Percentiles rank a stretch among this genome's conserved stretches.
Evolutionary conservation across 53 echinoderm and acorn worm species (phyloP).

Genomic region (Hippasteria phrygiana): DNA sequence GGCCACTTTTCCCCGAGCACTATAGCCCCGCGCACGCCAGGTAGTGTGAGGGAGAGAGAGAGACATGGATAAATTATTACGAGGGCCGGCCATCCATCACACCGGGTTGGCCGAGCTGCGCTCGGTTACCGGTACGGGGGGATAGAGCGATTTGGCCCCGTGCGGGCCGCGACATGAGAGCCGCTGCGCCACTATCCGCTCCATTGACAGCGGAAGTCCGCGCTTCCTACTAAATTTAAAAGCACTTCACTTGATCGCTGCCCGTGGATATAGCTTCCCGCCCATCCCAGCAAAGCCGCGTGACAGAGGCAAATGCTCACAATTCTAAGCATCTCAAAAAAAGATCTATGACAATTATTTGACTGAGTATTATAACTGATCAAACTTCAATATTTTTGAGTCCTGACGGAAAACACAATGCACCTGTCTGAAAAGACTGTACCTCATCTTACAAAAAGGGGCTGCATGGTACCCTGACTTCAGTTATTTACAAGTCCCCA

Average conservation of each 20-base stretch:
- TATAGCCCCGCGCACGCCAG: neutral
- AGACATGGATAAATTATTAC: constrained; percentile 38
- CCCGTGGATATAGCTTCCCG: constrained; percentile 25
- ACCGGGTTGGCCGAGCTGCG: neutral
- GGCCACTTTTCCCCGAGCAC: constrained; percentile 11
- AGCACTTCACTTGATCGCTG: constrained; percentile 62
- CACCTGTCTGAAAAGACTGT: no score
- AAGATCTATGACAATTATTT: neutral
- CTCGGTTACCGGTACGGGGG: constrained; percentile 39
- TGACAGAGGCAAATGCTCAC: neutral
- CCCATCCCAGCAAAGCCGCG: neutral
- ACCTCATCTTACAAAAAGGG: no score
- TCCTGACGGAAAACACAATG: no score
- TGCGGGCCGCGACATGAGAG: constrained; percentile 21
- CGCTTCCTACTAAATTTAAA: constrained; percentile 60
- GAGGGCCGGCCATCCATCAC: constrained; percentile 45
- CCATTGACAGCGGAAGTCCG: constrained; percentile 38
- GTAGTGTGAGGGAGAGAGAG: neutral
- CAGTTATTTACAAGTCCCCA: no score
- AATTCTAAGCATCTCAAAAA: neutral
- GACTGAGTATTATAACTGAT: no score
- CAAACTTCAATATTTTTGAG: no score
- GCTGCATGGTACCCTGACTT: no score
- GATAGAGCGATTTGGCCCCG: constrained; percentile 1
- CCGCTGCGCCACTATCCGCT: constrained; percentile 7